phyloP scores from a whole-genome alignment of 1,140 invertebrate genomes.

The Dinoponera quadriceps region DNA sequence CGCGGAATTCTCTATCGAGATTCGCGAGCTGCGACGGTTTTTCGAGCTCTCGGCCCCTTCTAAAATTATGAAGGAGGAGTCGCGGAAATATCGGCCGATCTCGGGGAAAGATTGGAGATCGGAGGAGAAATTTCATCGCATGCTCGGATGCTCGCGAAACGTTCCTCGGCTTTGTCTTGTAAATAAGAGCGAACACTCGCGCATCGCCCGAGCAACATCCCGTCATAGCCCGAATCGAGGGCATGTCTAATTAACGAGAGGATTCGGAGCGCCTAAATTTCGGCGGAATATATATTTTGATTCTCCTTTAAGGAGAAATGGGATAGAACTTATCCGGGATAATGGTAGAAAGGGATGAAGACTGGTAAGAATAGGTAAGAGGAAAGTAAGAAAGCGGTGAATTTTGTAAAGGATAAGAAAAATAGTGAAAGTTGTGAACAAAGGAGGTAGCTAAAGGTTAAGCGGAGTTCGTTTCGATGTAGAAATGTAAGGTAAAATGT shows the following conservation, averaged over 20 bases:
- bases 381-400: no score
- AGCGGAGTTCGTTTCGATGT: no score
- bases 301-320: no score
- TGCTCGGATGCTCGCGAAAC: background rate
- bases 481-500: no score
- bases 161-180: background rate
- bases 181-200: background rate
- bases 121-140: slow-evolving; percentile 8
- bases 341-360: no score
- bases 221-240: background rate
- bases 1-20: background rate
- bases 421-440: no score
- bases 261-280: background rate
- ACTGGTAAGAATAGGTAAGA: no score
- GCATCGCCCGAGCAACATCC: slow-evolving; percentile 4
- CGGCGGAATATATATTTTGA: no score
- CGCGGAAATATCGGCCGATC: slow-evolving; percentile 22
- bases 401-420: no score
- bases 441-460: no score
- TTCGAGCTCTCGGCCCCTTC: background rate
- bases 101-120: background rate
- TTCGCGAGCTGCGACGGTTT: background rate
- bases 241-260: background rate
- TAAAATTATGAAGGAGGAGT: slow-evolving; percentile 27
- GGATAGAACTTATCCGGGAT: no score